Evolutionary conservation across 1,140 invertebrate species (phyloP).

Genomic region (Rhopalosiphum padi): DNA sequence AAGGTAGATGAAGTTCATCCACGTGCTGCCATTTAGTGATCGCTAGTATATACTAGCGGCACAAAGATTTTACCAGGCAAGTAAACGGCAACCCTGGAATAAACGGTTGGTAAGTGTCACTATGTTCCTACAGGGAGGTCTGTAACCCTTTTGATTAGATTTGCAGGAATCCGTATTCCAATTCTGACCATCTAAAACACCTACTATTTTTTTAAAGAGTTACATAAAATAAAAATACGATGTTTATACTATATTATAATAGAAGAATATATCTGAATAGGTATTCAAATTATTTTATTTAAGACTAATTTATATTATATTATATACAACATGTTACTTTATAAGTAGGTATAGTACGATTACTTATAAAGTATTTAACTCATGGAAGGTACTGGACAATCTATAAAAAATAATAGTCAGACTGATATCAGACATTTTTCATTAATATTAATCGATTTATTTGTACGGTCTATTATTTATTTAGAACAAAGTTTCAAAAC

Average conservation of each 20-base stretch:
- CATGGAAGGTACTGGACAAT: rapidly evolving
- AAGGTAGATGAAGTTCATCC: too few species aligned
- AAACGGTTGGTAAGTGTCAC: neutral
- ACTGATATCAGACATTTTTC: neutral
- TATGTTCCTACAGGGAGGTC: too few species aligned
- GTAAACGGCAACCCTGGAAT: neutral
- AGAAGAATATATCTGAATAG: too few species aligned
- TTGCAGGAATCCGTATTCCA: neutral
- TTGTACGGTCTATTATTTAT: neutral
- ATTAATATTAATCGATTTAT: neutral
- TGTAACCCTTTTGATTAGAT: neutral
- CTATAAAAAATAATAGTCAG: neutral
- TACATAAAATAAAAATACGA: neutral
- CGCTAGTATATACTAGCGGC: neutral
- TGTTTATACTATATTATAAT: too few species aligned
- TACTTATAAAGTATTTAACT: neutral
- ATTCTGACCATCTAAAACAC: neutral
- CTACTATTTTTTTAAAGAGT: neutral
- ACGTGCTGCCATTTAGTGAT: too few species aligned
- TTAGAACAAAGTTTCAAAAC: too few species aligned
- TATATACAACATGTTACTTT: too few species aligned
- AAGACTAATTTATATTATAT: too few species aligned
- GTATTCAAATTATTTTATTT: too few species aligned
- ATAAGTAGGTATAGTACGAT: neutral
- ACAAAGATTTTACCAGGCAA: neutral